A percentile compares a stretch with the other conserved stretches of the same genome.
These are phyloP conservation scores for Hirundichthys speculiger DNA, from an alignment of 2,113 vertebrate genomes.

Conservation along the genomic window DNA sequence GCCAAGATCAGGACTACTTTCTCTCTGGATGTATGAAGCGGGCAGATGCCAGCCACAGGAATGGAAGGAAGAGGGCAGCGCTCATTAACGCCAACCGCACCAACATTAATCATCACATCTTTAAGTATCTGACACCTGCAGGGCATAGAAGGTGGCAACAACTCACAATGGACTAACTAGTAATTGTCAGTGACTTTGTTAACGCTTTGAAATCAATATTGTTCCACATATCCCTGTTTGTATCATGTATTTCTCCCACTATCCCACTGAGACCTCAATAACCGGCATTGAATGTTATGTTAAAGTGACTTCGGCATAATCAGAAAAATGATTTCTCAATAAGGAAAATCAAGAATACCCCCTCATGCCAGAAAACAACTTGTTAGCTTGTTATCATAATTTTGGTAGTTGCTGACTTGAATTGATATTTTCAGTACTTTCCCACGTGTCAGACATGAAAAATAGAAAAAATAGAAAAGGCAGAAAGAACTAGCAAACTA, in stretches of 20 bases:
- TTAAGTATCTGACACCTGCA: conserved; percentile 20
- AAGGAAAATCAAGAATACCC: too few species aligned
- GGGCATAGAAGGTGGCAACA: conserved; percentile 19
- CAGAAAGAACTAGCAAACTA: too few species aligned
- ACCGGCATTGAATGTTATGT: too few species aligned
- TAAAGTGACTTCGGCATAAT: too few species aligned
- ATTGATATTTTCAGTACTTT: too few species aligned
- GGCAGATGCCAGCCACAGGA: conserved; percentile 58
- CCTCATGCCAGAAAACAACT: too few species aligned
- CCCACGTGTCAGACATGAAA: too few species aligned
- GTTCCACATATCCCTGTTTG: background rate
- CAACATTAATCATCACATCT: conserved; percentile 60
- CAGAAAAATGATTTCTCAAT: too few species aligned
- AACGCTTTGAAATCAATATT: background rate
- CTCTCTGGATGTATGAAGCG: conserved; percentile 37
- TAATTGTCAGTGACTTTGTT: background rate
- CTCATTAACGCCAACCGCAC: conserved; percentile 46
- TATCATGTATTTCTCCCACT: background rate
- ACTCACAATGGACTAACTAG: background rate
- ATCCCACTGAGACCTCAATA: too few species aligned
- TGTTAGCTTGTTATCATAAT: too few species aligned
- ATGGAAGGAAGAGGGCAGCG: conserved; percentile 34
- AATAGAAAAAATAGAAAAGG: too few species aligned
- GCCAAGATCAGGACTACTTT: conserved; percentile 30
- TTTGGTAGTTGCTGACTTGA: too few species aligned